Percentiles rank a stretch among this genome's conserved stretches.
Conservation (phyloP, 2,888 invertebrate genomes). For the Drosophila paramelanica region DNA sequence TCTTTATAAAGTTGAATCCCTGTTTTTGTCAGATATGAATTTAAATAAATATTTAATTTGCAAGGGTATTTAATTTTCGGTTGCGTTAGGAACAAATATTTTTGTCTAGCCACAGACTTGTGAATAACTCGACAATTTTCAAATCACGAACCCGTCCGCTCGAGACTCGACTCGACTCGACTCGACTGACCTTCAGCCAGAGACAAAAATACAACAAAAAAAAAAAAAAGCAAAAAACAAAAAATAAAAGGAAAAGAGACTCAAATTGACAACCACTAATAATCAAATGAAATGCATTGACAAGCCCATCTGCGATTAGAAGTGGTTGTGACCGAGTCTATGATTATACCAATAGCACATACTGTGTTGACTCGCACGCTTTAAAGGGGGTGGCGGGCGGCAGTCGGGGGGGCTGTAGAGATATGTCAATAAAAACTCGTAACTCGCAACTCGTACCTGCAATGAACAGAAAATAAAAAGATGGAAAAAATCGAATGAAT, state of each 20-base stretch:
- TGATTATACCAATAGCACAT: slow-evolving; percentile 30
- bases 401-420: neutral
- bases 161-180: slow-evolving; percentile 6
- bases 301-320: slow-evolving; percentile 37
- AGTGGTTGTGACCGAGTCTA: slow-evolving; percentile 20
- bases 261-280: slow-evolving; percentile 42
- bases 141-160: slow-evolving; percentile 16
- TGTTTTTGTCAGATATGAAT: too few species aligned
- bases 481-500: slow-evolving; percentile 21
- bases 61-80: slow-evolving; percentile 13
- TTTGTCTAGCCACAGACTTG: neutral
- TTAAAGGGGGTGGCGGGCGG: too few species aligned
- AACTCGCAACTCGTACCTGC: slow-evolving; percentile 35
- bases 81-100: neutral
- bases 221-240: neutral
- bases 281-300: slow-evolving; percentile 48
- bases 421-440: slow-evolving; percentile 21
- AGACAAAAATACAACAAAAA: neutral
- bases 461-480: slow-evolving; percentile 15
- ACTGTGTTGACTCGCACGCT: slow-evolving; percentile 19
- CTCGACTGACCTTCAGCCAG: slow-evolving; percentile 40
- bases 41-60: neutral
- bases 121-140: slow-evolving; percentile 25
- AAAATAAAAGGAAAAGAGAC: neutral
- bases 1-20: too few species aligned